These are phyloP conservation scores for Hybos culiciformis DNA, from an alignment of 2,888 invertebrate genomes.

Conservation along the genomic window DNA sequence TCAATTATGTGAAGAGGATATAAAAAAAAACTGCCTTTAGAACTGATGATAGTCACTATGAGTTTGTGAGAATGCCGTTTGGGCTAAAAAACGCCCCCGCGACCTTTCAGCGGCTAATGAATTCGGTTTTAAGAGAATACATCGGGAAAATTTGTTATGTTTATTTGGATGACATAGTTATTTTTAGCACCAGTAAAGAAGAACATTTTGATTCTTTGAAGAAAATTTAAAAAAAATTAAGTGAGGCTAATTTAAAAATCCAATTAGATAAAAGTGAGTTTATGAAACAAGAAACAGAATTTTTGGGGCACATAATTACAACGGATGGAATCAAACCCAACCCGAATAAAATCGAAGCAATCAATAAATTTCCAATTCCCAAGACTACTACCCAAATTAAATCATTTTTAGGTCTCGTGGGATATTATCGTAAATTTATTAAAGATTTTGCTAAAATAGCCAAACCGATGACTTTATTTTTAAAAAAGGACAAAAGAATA, in stretches of 20 bases:
- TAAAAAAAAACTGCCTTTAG: conserved; percentile 5
- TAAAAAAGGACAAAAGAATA: conserved; percentile 9
- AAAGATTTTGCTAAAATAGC: conserved; percentile 5
- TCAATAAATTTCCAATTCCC: conserved; percentile 11
- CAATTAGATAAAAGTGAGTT: conserved; percentile 11
- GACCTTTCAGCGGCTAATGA: conserved; percentile 8
- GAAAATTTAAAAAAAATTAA: conserved; percentile 6
- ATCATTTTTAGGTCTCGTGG: conserved; percentile 7
- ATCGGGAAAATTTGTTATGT: conserved; percentile 17
- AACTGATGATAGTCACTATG: conserved; percentile 1
- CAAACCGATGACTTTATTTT: conserved; percentile 2
- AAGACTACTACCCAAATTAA: conserved; percentile 11
- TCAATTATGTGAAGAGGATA: conserved; percentile 6
- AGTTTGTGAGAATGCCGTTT: conserved; percentile 5
- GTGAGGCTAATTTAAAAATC: conserved; percentile 10
- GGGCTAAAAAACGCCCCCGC: conserved; percentile 6
- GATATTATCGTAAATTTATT: conserved; percentile 6
- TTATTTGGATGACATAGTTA: conserved; percentile 22
- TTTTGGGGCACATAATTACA: conserved; percentile 18
- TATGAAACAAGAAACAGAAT: conserved; percentile 8
- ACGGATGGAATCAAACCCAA: conserved; percentile 14
- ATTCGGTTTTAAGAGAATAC: conserved; percentile 16
- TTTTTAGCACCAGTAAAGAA: conserved; percentile 15
- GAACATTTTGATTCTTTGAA: conserved; percentile 11
- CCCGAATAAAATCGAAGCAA: conserved; percentile 10